phyloP scores from a whole-genome alignment of 2,888 invertebrate genomes.

The Parnassius smintheus region DNA sequence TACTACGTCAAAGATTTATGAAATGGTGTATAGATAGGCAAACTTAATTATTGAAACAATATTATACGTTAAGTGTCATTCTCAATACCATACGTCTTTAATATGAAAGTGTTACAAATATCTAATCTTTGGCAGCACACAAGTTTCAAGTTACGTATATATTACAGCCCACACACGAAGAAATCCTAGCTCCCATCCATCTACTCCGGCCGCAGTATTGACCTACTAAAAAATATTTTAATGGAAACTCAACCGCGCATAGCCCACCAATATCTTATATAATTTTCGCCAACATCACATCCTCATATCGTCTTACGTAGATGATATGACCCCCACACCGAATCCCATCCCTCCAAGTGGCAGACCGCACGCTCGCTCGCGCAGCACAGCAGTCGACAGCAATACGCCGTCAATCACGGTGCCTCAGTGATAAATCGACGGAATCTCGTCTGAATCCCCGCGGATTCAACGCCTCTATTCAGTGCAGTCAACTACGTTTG shows the following conservation, averaged over 20 bases:
- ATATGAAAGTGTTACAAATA: too few species aligned
- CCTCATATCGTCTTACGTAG: background rate
- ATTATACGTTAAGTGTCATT: too few species aligned
- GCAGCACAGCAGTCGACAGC: conserved; percentile 48
- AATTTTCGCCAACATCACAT: background rate
- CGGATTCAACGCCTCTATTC: background rate
- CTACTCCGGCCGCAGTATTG: too few species aligned
- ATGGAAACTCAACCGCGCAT: background rate
- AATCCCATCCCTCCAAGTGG: background rate
- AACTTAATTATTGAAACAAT: too few species aligned
- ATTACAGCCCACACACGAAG: background rate
- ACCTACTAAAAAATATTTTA: too few species aligned
- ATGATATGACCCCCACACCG: background rate
- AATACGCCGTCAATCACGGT: background rate
- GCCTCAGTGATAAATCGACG: background rate
- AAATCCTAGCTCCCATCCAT: background rate
- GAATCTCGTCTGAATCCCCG: background rate
- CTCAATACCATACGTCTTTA: too few species aligned
- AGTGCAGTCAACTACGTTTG: conserved; percentile 1
- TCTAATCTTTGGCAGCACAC: too few species aligned
- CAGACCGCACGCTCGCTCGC: background rate
- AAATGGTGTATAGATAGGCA: too few species aligned
- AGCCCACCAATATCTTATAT: background rate
- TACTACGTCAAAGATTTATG: too few species aligned
- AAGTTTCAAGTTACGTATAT: too few species aligned